Conservation (phyloP, 2,113 vertebrate genomes). For the Ptyas mucosa region DNA sequence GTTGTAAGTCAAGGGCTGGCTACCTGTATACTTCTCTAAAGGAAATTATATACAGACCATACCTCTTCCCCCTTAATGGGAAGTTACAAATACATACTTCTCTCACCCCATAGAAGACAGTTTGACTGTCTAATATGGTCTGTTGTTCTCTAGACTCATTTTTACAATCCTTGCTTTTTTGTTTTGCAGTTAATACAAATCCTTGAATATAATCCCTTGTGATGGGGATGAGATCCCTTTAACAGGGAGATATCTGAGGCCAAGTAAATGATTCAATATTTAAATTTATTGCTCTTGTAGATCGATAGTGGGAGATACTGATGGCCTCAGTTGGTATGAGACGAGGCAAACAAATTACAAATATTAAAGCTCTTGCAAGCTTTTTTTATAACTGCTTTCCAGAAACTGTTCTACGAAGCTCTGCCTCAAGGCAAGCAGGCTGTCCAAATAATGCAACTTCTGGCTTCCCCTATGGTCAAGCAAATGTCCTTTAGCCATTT, state of each 20-base stretch:
- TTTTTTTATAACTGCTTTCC: not conserved
- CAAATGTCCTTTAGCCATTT: not conserved
- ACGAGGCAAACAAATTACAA: not conserved
- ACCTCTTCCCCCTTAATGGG: not conserved
- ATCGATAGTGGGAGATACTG: not conserved
- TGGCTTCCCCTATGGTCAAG: not conserved
- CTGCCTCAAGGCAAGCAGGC: not conserved
- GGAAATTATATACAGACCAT: not conserved
- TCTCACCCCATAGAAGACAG: not conserved
- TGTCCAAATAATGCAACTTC: not conserved
- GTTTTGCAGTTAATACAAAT: not conserved
- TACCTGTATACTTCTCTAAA: not conserved
- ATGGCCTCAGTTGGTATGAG: not conserved
- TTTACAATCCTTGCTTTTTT: not conserved
- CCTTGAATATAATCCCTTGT: not conserved
- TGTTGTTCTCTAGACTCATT: not conserved
- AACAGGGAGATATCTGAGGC: no score
- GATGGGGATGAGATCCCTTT: not conserved
- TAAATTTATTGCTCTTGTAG: not conserved
- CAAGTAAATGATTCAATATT: not conserved
- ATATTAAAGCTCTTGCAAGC: not conserved
- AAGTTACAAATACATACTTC: not conserved
- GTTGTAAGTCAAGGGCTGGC: no score
- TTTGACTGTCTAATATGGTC: not conserved
- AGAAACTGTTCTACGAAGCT: not conserved